Evolutionary conservation across 2,888 invertebrate genomes (phyloP), one percentile per base, ranked within the genome.

Genomic region (Eupithecia exiguata): DNA sequence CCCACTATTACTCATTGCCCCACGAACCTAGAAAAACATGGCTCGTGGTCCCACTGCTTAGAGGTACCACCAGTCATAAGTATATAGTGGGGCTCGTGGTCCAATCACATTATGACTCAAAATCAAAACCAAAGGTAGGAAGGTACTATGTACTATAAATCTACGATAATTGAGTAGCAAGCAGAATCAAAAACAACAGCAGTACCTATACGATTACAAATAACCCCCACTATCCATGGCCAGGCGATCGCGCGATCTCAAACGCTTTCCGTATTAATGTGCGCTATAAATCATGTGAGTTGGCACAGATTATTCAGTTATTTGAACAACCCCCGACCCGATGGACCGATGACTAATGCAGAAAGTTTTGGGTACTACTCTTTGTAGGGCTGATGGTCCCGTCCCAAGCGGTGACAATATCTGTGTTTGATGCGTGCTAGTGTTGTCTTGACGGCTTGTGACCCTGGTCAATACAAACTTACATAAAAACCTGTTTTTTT

Each of bases 241-340:
- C 84, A 80, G 66, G 88, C 89, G 87, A 91, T 88, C 87, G 88
- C 84, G 85, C n/a, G 87, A 88, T 90, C 86, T 86, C 83, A 80
- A 85, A 86, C 82, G 83, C 85, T 88, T 82, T 86, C 82, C 14
- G 83, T 84, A 87, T 86, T 87, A 86, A 88, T 87, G 84, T 79
- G 80, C 76, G 78, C 74, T 84, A 85, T 86, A 82, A 83, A 86
- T 87, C 86, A 87, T 86, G 81, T 84, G 85, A 72, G 68, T 68
- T 68, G 25, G 65, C 21, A n/a, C 46, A 40, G 71, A 65, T 75
- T 69, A 88, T 78, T 82, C 77, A 79, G 77, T 76, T 80, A 81
- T 75, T 71, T 71, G 66, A 40, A 71, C 68, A 73, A 66, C 66
- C 65, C 65, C 66, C 25, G 66, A 66, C 75, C 78, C 66, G 66